Evolutionary conservation across 1,140 invertebrate species (phyloP), one percentile per base, ranked within the genome.

Genomic region (Oreohelix idahoensis): DNA sequence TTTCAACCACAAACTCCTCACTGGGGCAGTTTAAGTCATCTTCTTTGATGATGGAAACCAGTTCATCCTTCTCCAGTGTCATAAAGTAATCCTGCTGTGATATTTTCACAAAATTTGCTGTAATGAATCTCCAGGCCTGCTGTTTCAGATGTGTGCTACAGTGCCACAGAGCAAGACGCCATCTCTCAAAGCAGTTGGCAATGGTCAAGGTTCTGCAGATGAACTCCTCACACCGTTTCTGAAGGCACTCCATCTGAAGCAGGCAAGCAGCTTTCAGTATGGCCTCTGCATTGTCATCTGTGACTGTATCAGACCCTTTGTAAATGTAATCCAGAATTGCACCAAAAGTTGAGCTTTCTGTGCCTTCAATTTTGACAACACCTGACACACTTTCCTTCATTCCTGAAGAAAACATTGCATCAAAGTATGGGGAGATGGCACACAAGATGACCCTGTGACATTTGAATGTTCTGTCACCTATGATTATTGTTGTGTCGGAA

Each of bases 401-500:
- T 23, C 89, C 89, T 0, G 90, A 90, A 13, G 85, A 87, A 74
- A 90, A 90, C 90, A 91, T 89, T 29, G 88, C 89, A 53, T 91
- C 88, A 83, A 89, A 89, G 84, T 89, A 89, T 29, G 89, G 86
- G 11, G 89, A 89, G 84, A 89, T 87, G 63, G 87, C 85, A 70
- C 85, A 83, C 38, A 90, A 78, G n/a, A 91, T 84, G n/a, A 89
- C 87, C 83, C 88, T 88, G 73, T 91, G 89, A 79, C 89, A 90
- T 26, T 83, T 85, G 83, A 89, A 89, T 1, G 84, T 81, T 75
- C 82, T 84, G 15, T 87, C 83, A 17, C 84, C 87, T 0, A 89
- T 86, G 38, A 88, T 86, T 17, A 91, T 87, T 20, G 86, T 87
- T 36, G 88, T 86, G 79, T 89, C 89, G 23, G 89, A 86, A 78